phyloP scores from a whole-genome alignment of 2,797 vertebrate genomes.

The Gallirallus australis region DNA sequence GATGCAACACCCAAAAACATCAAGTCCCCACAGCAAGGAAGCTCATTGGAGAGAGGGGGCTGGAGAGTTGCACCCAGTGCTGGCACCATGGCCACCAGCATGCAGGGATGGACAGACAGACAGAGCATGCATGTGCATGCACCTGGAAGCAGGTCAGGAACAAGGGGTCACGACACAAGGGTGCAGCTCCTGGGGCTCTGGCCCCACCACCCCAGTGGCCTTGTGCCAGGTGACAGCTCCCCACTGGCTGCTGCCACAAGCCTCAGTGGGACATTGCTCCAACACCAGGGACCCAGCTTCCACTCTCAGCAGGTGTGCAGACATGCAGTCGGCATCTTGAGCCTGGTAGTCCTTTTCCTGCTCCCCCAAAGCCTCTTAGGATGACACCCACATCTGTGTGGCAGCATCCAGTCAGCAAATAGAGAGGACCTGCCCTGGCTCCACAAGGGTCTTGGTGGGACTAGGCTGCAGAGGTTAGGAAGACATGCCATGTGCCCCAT shows the following conservation, averaged over 20 bases:
- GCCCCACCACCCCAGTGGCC: fast-evolving
- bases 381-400: not conserved
- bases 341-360: not conserved
- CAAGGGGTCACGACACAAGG: fast-evolving
- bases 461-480: not conserved
- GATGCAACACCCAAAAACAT: not conserved
- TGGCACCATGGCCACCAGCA: not conserved
- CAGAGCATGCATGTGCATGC: no score
- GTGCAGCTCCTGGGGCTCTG: not conserved
- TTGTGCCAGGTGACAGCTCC: fast-evolving
- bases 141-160: not conserved
- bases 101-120: no score
- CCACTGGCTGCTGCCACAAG: not conserved
- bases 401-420: not conserved
- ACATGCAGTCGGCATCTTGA: fast-evolving
- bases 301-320: not conserved
- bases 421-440: not conserved
- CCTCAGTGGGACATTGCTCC: not conserved
- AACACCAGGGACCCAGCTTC: not conserved
- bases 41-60: not conserved
- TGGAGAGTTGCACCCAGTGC: constrained; percentile 10
- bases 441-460: not conserved
- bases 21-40: not conserved
- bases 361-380: not conserved
- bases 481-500: fast-evolving